phyloP scores from a whole-genome alignment of 2,888 invertebrate species.

The Drosophila pegasa region DNA sequence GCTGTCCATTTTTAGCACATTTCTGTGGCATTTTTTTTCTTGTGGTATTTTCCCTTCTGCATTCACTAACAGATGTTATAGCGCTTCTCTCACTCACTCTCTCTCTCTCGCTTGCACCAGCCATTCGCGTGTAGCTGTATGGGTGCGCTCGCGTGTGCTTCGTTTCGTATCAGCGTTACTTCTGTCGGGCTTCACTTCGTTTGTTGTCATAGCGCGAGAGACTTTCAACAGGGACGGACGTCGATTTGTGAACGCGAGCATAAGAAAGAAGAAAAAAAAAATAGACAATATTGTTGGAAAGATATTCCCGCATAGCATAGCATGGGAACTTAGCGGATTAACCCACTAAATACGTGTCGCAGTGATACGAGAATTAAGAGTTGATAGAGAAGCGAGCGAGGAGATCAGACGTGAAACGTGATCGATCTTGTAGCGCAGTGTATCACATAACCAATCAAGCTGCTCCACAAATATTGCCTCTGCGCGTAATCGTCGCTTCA shows the following conservation, averaged over 20 bases:
- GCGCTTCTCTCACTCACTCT: slow-evolving; percentile 13
- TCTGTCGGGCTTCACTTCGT: slow-evolving; percentile 33
- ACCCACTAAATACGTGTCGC: slow-evolving; percentile 37
- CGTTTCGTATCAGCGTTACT: slow-evolving; percentile 35
- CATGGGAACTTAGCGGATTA: slow-evolving; percentile 37
- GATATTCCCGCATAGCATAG: slow-evolving; percentile 29
- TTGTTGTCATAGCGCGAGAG: slow-evolving; percentile 61
- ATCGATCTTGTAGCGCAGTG: slow-evolving; percentile 29
- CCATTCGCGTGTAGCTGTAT: slow-evolving; percentile 7
- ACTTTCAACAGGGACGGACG: slow-evolving; percentile 51
- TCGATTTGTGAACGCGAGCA: slow-evolving; percentile 9
- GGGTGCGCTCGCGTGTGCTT: slow-evolving; percentile 10
- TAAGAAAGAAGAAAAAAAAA: slow-evolving; percentile 2
- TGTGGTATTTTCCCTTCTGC: slow-evolving; percentile 32
- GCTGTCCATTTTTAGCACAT: slow-evolving; percentile 1
- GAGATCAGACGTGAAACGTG: slow-evolving; percentile 11
- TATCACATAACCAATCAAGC: slow-evolving; percentile 31
- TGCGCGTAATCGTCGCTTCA: slow-evolving; percentile 37
- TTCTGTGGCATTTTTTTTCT: slow-evolving; percentile 8
- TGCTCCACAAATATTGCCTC: slow-evolving; percentile 22
- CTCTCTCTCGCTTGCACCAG: slow-evolving; percentile 26
- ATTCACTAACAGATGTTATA: slow-evolving; percentile 27
- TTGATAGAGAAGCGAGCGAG: background rate
- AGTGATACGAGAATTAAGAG: slow-evolving; percentile 12
- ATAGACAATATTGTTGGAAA: slow-evolving; percentile 40